Conservation (phyloP, 2,113 vertebrate species). For the Sakesphorus luctuosus region DNA sequence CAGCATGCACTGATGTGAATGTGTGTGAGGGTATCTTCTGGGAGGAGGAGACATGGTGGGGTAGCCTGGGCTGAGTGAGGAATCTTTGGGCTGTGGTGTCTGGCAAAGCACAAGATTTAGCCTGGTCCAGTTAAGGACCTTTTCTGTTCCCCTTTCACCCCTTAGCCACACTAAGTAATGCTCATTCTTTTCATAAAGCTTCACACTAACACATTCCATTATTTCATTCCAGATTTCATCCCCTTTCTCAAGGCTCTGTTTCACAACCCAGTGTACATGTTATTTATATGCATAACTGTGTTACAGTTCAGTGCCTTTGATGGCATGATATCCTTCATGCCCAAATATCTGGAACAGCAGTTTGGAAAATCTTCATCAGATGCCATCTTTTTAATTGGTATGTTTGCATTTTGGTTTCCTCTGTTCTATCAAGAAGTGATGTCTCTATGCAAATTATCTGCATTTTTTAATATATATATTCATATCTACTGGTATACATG, state of each 20-base stretch:
- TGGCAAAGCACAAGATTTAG: not conserved
- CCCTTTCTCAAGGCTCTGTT: constrained; percentile 84
- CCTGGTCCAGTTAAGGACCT: not conserved
- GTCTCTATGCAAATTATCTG: not conserved
- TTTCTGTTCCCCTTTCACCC: not conserved
- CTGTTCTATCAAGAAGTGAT: not conserved
- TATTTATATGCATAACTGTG: constrained; percentile 83
- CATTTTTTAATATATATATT: not conserved
- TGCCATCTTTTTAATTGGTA: constrained; percentile 93
- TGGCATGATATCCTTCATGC: constrained; percentile 87
- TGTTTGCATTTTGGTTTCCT: not conserved
- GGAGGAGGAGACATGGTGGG: not conserved
- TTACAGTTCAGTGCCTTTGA: constrained; percentile 86
- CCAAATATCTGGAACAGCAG: constrained; percentile 95
- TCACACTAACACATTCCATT: not conserved
- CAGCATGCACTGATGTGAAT: not conserved
- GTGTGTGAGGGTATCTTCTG: not conserved
- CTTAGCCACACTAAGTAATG: not conserved
- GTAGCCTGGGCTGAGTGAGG: not conserved
- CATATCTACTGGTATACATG: not conserved
- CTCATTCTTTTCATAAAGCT: not conserved
- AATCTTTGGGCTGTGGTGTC: not conserved
- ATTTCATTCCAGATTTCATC: constrained; percentile 83
- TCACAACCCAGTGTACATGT: constrained; percentile 82
- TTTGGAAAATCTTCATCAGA: constrained; percentile 90